A percentile compares a stretch with the other conserved stretches of the same genome.
Conservation (phyloP, 2,888 invertebrate species). For the Plebejus melissa region DNA sequence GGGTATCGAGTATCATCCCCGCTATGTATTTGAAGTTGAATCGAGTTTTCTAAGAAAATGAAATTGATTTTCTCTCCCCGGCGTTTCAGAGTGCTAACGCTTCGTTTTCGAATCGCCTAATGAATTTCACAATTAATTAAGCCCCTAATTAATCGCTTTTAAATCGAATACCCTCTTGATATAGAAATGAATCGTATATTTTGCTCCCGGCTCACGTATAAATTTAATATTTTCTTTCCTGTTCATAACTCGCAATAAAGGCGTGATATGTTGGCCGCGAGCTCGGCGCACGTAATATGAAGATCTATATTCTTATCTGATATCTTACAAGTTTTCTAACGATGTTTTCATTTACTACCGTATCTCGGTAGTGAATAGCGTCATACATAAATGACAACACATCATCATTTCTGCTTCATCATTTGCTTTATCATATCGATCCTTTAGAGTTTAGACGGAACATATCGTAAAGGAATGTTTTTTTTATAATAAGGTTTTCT, state of each 20-base stretch:
- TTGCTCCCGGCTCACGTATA: conserved; percentile 8
- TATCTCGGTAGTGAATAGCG: not conserved
- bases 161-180: not conserved
- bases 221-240: conserved; percentile 16
- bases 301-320: conserved; percentile 8
- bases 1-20: not conserved
- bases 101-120: conserved; percentile 11
- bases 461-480: not conserved
- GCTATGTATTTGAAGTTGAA: not conserved
- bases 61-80: not conserved
- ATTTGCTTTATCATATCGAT: conserved; percentile 1
- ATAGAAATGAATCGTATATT: conserved; percentile 6
- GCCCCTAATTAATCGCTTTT: not conserved
- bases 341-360: conserved; percentile 17
- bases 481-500: too few relatives aligned
- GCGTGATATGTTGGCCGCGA: conserved; percentile 12
- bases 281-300: conserved; percentile 1
- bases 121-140: not conserved
- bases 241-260: conserved; percentile 15
- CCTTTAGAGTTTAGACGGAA: not conserved
- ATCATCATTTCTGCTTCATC: not conserved
- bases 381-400: conserved; percentile 2
- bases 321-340: conserved; percentile 11
- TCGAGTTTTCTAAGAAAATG: not conserved
- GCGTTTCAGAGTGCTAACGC: conserved; percentile 4